Percentiles rank a stretch among this genome's conserved stretches.
Conservation (phyloP, 30 jellyfish, hydroid and myxozoan species). For the Aurelia aurita region DNA sequence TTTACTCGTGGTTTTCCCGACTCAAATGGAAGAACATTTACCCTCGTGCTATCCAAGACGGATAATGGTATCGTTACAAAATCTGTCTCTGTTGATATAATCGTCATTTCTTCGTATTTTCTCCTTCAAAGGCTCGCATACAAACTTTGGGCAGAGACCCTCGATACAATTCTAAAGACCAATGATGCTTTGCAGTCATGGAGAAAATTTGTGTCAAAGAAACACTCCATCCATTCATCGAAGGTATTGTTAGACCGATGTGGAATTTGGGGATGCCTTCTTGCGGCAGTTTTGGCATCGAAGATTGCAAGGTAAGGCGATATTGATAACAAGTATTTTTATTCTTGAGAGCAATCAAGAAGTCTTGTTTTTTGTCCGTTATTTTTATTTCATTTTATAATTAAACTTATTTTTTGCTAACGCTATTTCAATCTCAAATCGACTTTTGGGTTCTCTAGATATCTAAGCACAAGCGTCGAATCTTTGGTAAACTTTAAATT, state of each 20-base stretch:
- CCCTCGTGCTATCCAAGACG: too few relatives aligned
- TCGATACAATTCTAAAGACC: conserved; percentile 62
- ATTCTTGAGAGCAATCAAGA: background rate
- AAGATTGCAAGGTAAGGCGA: conserved; percentile 81
- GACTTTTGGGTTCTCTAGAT: too few relatives aligned
- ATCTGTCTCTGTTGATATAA: too few relatives aligned
- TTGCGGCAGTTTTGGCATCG: conserved; percentile 82
- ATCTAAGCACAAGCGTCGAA: too few relatives aligned
- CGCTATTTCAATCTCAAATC: too few relatives aligned
- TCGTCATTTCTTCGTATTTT: background rate
- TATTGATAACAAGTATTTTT: background rate
- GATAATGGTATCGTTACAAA: too few relatives aligned
- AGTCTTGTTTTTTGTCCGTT: background rate
- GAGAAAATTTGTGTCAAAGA: conserved; percentile 45
- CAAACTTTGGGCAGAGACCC: conserved; percentile 86
- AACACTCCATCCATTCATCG: conserved; percentile 37
- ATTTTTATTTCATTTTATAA: too few relatives aligned
- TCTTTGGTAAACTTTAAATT: too few relatives aligned
- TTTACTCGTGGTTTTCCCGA: too few relatives aligned
- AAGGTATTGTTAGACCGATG: conserved; percentile 64
- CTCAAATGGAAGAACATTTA: too few relatives aligned
- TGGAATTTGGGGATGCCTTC: conserved; percentile 88
- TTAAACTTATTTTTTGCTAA: too few relatives aligned
- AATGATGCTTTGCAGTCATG: conserved; percentile 78
- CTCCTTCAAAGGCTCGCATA: conserved; percentile 59